phyloP scores from a whole-genome alignment of 1,140 invertebrate species.

The Drosophila insularis region DNA sequence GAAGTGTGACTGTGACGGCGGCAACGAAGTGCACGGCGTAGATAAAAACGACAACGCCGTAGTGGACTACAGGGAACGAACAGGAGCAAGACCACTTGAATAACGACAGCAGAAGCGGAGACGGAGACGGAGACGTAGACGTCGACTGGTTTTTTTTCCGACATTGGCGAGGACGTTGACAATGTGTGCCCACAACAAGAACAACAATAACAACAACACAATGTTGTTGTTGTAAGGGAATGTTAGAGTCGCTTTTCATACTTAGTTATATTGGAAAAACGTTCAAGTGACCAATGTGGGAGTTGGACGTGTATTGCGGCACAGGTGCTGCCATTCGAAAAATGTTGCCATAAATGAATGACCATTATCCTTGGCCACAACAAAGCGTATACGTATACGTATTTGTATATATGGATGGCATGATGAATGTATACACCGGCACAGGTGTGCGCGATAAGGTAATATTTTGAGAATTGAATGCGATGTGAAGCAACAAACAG shows the following conservation, averaged over 20 bases:
- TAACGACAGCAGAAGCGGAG: slow-evolving; percentile 32
- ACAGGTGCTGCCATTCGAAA: slow-evolving; percentile 33
- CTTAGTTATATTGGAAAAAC: slow-evolving; percentile 28
- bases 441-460: slow-evolving; percentile 1
- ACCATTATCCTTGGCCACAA: slow-evolving; percentile 49
- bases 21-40: slow-evolving; percentile 62
- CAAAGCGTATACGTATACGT: slow-evolving; percentile 1
- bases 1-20: slow-evolving; percentile 66
- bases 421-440: too few species aligned
- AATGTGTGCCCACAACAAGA: slow-evolving; percentile 21
- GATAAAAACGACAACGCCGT: slow-evolving; percentile 43
- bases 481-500: background rate
- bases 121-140: slow-evolving; percentile 15
- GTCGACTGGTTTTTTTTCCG: slow-evolving; percentile 12
- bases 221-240: background rate
- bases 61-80: slow-evolving; percentile 14
- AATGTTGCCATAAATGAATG: slow-evolving; percentile 48
- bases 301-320: slow-evolving; percentile 10
- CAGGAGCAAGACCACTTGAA: slow-evolving; percentile 22
- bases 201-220: slow-evolving; percentile 46
- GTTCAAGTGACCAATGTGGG: slow-evolving; percentile 40
- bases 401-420: background rate
- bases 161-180: slow-evolving; percentile 64
- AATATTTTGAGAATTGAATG: slow-evolving; percentile 24
- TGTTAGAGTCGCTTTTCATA: slow-evolving; percentile 23